A percentile compares a stretch with the other conserved stretches of the same genome.
phyloP scores from a whole-genome alignment of 1,140 invertebrate genomes.

The Pomacea maculata region DNA sequence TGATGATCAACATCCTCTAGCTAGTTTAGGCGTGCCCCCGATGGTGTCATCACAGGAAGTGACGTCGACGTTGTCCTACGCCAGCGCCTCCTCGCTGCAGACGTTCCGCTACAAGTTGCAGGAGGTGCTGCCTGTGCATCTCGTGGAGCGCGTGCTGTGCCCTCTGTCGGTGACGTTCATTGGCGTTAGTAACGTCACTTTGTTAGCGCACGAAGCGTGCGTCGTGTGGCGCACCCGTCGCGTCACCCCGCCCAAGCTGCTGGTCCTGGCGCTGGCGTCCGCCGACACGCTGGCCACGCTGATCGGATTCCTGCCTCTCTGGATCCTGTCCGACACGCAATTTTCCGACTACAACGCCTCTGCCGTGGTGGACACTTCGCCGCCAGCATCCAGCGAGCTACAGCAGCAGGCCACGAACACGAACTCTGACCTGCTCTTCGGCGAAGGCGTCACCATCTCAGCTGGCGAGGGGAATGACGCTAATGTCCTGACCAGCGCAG shows the following conservation, averaged over 20 bases:
- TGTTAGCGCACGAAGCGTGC: conserved; percentile 12
- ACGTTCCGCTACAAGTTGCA: neutral
- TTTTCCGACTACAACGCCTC: neutral
- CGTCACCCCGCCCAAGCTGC: conserved; percentile 16
- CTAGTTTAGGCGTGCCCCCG: too few species aligned
- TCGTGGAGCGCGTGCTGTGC: conserved; percentile 7
- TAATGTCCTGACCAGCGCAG: neutral
- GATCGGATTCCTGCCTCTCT: conserved; percentile 16
- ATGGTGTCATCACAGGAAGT: too few species aligned
- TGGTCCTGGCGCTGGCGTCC: conserved; percentile 4
- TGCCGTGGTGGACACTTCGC: neutral
- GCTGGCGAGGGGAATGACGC: neutral
- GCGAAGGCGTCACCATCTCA: too few species aligned
- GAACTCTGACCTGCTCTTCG: too few species aligned
- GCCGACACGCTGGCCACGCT: conserved; percentile 8
- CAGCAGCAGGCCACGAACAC: neutral
- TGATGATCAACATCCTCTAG: too few species aligned
- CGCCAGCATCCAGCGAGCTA: neutral
- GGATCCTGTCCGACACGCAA: conserved; percentile 5
- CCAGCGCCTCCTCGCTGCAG: too few species aligned
- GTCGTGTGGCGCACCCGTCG: conserved; percentile 10
- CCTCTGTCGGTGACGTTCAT: conserved; percentile 1
- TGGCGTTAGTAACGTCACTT: conserved; percentile 6
- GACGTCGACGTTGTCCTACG: too few species aligned
- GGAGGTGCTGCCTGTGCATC: neutral